Evolutionary conservation across 2,888 invertebrate genomes (phyloP), one percentile per base, ranked within the genome.

Genomic region (Mythimna impura): DNA sequence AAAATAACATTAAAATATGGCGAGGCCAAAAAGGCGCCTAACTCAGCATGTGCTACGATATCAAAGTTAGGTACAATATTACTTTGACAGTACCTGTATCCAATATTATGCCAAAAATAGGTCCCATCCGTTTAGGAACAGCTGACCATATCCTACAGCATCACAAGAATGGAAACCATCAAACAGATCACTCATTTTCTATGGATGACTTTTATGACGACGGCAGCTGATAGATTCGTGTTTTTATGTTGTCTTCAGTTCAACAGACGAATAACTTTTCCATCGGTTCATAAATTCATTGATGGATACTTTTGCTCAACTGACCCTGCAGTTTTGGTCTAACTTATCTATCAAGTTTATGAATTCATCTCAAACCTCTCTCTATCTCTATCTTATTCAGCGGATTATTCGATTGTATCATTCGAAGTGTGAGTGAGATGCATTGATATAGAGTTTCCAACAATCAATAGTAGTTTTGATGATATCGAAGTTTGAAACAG

Each of bases 161-260:
- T 64, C 60, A 58, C 47, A 60, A 58, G 36, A 50, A 34, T 50
- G 12, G 3, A 72, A 47, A 66, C 55, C 36, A 66, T 36, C 68
- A 73, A 66, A 80, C 52, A 63, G 66, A 43, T 64, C 63, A 69
- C 66, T n/a, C 30, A 57, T 80, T 80, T 52, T 47, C 73, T 69
- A 40, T 34, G 36, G 36, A 73, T 78, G 68, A 82, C 68, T 66
- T 82, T 78, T 82, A 78, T 73, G 82, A 73, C 14, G 62, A 30
- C 58, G 50, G 34, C 43, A 78, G 55, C 62, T 72, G 80, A 82
- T 73, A 82, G 66, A 73, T 73, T 82, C 58, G 10, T 60, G 63
- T 80, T 82, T 77, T 80, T 78, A 80, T 78, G 73, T 57, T 62
- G 20, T 52, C 66, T 66, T 52, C 43, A 78, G 58, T 66, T 69